A percentile compares a stretch with the other conserved stretches of the same genome.
These are phyloP conservation scores for Acanthosepion pharaonis DNA, from an alignment of 2,888 invertebrate species.

Conservation along the genomic window DNA sequence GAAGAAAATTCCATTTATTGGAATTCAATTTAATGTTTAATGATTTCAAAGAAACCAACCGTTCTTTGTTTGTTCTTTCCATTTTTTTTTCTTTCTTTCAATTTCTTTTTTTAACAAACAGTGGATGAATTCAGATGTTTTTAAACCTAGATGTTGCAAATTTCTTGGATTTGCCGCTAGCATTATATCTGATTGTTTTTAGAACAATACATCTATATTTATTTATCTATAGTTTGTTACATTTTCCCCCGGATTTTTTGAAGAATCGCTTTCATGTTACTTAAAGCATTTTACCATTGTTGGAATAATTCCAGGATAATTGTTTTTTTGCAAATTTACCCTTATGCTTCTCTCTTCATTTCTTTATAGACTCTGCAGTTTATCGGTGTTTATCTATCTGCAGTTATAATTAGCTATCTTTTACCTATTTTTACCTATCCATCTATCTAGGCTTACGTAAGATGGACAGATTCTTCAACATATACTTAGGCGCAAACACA, in stretches of 20 bases:
- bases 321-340: neutral
- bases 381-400: no score
- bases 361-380: neutral
- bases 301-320: slow-evolving; percentile 14
- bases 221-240: neutral
- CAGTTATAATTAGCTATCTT: no score
- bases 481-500: no score
- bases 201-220: neutral
- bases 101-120: neutral
- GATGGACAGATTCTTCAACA: no score
- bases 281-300: slow-evolving; percentile 10
- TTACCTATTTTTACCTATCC: neutral
- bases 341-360: neutral
- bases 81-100: neutral
- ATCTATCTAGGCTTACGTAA: neutral
- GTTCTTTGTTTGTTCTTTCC: neutral
- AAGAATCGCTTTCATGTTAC: neutral
- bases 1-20: neutral
- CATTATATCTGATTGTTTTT: neutral
- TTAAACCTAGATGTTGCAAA: neutral
- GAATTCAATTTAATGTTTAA: slow-evolving; percentile 23
- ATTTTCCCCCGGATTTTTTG: neutral
- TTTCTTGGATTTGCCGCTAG: neutral
- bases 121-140: neutral
- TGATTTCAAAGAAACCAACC: neutral